Evolutionary conservation across 2,113 vertebrate genomes (phyloP).

Genomic region (Mastomys coucha): DNA sequence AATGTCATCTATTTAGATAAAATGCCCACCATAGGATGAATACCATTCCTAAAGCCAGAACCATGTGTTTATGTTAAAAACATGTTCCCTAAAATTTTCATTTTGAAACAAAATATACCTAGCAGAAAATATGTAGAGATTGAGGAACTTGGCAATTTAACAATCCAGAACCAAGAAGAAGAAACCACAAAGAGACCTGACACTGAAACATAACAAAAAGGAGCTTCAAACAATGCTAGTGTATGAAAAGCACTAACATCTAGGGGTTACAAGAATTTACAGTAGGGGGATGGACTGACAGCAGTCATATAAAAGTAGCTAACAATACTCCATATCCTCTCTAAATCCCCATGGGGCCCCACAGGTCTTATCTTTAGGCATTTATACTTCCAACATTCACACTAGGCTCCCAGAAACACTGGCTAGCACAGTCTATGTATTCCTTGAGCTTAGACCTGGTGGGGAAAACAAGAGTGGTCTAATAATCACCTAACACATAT

Average conservation of each 20-base stretch:
- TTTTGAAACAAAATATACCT: conserved; percentile 24
- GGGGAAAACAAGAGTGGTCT: neutral
- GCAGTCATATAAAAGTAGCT: neutral
- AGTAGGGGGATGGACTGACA: fast-evolving
- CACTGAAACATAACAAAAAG: neutral
- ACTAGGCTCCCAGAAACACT: neutral
- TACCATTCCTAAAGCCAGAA: neutral
- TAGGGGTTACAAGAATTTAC: neutral
- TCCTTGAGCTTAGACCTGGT: neutral
- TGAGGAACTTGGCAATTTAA: neutral
- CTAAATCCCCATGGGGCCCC: neutral
- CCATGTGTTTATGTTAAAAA: conserved; percentile 9
- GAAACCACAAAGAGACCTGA: conserved; percentile 19
- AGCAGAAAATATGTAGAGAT: conserved; percentile 26
- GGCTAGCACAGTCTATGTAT: neutral
- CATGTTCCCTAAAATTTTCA: conserved; percentile 35
- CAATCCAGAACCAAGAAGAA: conserved; percentile 22
- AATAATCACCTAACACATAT: neutral
- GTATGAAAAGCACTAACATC: neutral
- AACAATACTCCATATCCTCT: neutral
- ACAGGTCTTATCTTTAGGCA: neutral
- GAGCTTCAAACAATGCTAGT: neutral
- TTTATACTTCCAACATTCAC: neutral
- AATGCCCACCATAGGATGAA: neutral
- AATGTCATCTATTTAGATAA: neutral